phyloP scores from a whole-genome alignment of 2,113 vertebrate species.

The Circaetus cinerascens region DNA sequence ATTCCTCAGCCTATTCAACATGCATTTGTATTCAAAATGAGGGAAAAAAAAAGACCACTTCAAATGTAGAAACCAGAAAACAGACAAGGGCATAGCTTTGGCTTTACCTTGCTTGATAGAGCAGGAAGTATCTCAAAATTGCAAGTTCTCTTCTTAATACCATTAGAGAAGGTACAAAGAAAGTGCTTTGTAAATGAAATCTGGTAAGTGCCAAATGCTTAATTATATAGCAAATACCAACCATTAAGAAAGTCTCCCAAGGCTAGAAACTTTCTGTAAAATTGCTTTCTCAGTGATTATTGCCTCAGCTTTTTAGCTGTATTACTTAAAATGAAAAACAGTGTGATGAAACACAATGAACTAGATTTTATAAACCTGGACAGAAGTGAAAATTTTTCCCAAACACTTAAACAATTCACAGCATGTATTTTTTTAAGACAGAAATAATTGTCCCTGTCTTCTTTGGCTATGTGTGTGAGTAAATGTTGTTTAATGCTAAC shows the following conservation, averaged over 20 bases:
- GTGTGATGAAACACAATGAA: neutral
- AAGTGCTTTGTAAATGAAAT: conserved; percentile 7
- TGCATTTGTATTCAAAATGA: neutral
- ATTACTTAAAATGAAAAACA: neutral
- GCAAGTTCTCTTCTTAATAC: neutral
- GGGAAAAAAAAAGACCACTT: neutral
- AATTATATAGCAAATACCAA: neutral
- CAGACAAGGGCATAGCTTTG: neutral
- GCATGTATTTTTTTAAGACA: neutral
- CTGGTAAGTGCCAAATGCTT: neutral
- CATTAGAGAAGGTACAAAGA: neutral
- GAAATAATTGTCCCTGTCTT: neutral
- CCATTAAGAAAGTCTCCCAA: neutral
- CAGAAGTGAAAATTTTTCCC: neutral
- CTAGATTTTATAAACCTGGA: neutral
- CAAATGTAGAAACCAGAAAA: neutral
- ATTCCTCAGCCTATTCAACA: neutral
- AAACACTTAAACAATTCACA: neutral
- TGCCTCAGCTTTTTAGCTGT: neutral
- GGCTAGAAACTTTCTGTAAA: neutral
- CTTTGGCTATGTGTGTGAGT: neutral
- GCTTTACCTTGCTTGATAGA: neutral
- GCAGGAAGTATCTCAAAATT: neutral
- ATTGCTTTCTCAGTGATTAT: neutral
- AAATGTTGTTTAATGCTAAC: neutral